A percentile compares a stretch with the other conserved stretches of the same genome.
These are phyloP conservation scores for Halcyon malimbica DNA, from an alignment of 2,113 vertebrate genomes.

Conservation along the genomic window DNA sequence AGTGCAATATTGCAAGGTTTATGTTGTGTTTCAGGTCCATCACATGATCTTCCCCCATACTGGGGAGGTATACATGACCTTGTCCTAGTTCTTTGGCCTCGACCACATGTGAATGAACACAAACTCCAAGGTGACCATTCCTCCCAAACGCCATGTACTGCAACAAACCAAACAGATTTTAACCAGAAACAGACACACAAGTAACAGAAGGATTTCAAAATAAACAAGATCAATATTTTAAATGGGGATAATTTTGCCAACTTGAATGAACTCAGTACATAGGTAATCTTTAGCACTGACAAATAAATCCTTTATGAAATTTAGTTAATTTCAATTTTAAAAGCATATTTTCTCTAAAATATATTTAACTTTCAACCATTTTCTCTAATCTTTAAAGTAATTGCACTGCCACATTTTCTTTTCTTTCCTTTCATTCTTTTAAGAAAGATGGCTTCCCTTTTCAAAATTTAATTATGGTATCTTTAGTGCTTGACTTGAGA, in stretches of 20 bases:
- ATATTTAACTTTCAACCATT: not conserved
- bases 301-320: not conserved
- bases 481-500: not conserved
- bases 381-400: not conserved
- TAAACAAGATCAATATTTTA: not conserved
- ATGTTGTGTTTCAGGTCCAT: slow-evolving; percentile 97
- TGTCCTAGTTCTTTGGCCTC: slow-evolving; percentile 97
- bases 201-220: slow-evolving; percentile 34
- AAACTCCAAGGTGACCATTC: slow-evolving; percentile 99
- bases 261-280: not conserved
- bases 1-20: slow-evolving; percentile 99
- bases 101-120: slow-evolving; percentile 98
- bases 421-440: not conserved
- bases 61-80: slow-evolving; percentile 94
- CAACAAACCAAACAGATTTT: slow-evolving; percentile 86
- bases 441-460: not conserved
- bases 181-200: slow-evolving; percentile 66
- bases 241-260: not conserved
- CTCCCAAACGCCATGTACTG: slow-evolving; percentile 99
- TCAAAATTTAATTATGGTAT: not conserved
- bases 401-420: not conserved
- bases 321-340: not conserved
- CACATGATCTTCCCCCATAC: slow-evolving; percentile 95
- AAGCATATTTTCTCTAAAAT: not conserved
- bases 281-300: not conserved